Evolutionary conservation across 2,113 vertebrate genomes (phyloP).

Genomic region (Catharus minimus): DNA sequence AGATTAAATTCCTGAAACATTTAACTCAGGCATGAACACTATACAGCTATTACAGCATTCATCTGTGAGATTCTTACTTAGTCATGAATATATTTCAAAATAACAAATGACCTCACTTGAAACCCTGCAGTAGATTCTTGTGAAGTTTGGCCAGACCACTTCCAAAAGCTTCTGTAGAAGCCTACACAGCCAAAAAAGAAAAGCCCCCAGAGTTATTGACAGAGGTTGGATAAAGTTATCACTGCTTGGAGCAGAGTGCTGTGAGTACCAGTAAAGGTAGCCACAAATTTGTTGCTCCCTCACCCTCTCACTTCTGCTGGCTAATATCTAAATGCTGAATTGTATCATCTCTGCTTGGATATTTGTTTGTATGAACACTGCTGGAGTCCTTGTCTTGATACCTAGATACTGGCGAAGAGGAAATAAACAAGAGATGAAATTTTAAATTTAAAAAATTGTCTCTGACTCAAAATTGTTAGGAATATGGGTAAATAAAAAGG

Average conservation of each 20-base stretch:
- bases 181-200: not conserved
- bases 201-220: not conserved
- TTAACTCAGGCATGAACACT: not conserved
- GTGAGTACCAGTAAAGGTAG: not conserved
- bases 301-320: not conserved
- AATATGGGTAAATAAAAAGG: not conserved
- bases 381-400: not conserved
- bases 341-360: not conserved
- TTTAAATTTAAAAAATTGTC: not conserved
- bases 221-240: not conserved
- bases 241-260: not conserved
- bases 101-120: not conserved
- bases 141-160: not conserved
- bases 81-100: not conserved
- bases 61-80: not conserved
- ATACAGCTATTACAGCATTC: not conserved
- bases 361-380: not conserved
- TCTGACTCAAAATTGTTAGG: not conserved
- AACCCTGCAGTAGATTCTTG: not conserved
- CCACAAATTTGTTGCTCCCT: not conserved
- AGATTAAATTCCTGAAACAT: not conserved
- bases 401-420: not conserved
- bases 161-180: not conserved
- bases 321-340: not conserved
- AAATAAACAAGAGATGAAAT: not conserved